These are phyloP conservation scores for Prionace glauca DNA, from an alignment of 2,797 vertebrate species.

Conservation along the genomic window DNA sequence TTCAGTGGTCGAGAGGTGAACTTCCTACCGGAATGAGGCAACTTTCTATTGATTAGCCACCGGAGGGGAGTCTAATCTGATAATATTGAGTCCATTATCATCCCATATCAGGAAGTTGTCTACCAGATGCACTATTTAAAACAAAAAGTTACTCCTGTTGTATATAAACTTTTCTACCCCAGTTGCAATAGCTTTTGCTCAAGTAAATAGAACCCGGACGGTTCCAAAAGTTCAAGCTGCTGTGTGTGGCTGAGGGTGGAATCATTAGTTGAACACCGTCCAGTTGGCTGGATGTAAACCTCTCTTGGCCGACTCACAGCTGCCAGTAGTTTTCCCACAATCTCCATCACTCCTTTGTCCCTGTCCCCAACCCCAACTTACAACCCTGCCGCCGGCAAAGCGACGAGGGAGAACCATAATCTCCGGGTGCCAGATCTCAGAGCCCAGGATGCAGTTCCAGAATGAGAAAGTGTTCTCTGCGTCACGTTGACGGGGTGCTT, in stretches of 20 bases:
- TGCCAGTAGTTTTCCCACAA: background rate
- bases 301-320: background rate
- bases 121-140: background rate
- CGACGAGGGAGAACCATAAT: background rate
- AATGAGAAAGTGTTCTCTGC: background rate
- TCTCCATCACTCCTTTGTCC: background rate
- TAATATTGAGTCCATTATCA: background rate
- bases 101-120: background rate
- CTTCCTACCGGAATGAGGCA: background rate
- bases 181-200: background rate
- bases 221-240: background rate
- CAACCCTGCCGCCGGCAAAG: background rate
- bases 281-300: background rate
- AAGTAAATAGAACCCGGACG: background rate
- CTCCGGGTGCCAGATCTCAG: background rate
- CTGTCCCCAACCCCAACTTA: background rate
- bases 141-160: background rate
- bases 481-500: background rate
- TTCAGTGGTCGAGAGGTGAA: background rate
- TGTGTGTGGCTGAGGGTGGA: background rate
- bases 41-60: background rate
- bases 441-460: background rate
- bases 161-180: background rate
- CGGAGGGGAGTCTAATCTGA: background rate
- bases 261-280: background rate